Evolutionary conservation across 2,113 vertebrate genomes (phyloP), one percentile per base, ranked within the genome.

Genomic region (Sprattus sprattus): DNA sequence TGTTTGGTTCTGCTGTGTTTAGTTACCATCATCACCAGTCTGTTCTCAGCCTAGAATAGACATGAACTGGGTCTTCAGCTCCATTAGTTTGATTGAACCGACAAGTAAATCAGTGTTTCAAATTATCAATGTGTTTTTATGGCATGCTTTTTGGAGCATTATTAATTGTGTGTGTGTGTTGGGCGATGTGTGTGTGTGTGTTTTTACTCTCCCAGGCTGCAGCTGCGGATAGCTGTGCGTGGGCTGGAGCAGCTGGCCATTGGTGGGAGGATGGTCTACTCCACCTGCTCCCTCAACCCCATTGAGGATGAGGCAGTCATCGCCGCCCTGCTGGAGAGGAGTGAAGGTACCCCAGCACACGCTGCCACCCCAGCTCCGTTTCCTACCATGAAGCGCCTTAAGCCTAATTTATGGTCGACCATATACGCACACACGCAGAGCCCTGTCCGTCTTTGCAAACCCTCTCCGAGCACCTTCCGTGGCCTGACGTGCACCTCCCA

Each of bases 251-350:
- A 99, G 95, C 95, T 99, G 91, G 96, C 97, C 0, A 97, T 97
- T 67, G 98, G 97, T 0, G 98, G 98, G 1, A 95, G 97, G 87
- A 99, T 99, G 98, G 98, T 99, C 0, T 99, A 99, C 87, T 99
- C 98, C 52, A 99, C 98, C 0, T 99, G 98, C 78, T 99, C 98
- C 0, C 93, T 99, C 88, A 99, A 99, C 93, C 98, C 98, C 13
- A 86, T 99, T 0, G 98, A 99, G 91, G 97, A 99, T n/a, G 98
- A 99, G 91, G 98, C 98, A 0, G 96, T 99, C 81, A 97, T 99
- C 0, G 95, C 96, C 0, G 94, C 98, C 11, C 93, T 99, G 83
- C 95, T 99, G 93, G 98, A 99, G 75, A 99, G 97, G 89, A 98
- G 98, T 86, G 97, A 99, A 95, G 98, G 98, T 99, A 0, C 86